Percentiles rank a stretch among this genome's conserved stretches.
These are phyloP conservation scores for Eidolon dupreanum DNA, from an alignment of 2,797 vertebrate genomes.

Conservation along the genomic window DNA sequence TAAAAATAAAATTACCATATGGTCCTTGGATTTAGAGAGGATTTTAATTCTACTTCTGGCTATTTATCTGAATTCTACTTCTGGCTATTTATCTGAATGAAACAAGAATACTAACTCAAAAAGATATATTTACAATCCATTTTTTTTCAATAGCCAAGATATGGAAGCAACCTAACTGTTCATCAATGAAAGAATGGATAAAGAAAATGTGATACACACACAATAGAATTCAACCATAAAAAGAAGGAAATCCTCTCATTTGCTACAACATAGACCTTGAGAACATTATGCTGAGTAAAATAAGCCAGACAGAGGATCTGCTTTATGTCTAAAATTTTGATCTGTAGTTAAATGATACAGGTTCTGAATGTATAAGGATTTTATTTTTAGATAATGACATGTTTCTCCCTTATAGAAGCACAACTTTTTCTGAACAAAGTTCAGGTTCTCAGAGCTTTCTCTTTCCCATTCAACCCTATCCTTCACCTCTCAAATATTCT, in stretches of 20 bases:
- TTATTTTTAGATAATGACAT: neutral
- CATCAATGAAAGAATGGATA: neutral
- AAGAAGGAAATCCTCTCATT: neutral
- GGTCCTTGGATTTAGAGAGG: neutral
- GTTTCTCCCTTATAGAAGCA: neutral
- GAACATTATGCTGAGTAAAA: neutral
- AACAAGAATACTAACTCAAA: neutral
- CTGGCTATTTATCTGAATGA: neutral
- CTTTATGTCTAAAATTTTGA: neutral
- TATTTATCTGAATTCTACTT: neutral
- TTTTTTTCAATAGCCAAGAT: neutral
- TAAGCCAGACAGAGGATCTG: neutral
- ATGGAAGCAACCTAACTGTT: neutral
- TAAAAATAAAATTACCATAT: neutral
- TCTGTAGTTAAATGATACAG: neutral
- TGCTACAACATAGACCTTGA: neutral
- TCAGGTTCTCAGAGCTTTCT: neutral
- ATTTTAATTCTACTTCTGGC: neutral
- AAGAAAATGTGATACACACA: neutral
- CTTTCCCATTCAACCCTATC: neutral
- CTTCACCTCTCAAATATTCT: accelerated
- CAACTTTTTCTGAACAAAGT: neutral
- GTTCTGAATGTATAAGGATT: neutral
- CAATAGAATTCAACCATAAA: neutral
- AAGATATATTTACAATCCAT: neutral